Conservation (phyloP, 92 coral and sea anemone species). For the Palythoa heliodiscus region DNA sequence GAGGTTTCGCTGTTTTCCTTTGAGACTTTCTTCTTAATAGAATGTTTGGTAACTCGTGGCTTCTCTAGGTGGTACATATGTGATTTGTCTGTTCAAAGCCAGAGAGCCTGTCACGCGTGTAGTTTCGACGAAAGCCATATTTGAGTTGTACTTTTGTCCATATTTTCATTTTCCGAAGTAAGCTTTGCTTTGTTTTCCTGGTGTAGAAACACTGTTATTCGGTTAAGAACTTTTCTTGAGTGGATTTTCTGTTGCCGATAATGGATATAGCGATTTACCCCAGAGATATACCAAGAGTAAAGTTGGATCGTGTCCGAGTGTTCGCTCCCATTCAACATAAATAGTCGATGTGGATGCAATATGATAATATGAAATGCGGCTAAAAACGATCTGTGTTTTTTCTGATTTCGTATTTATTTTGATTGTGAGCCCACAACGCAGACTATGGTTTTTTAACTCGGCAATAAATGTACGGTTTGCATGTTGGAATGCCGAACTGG, state of each 20-base stretch:
- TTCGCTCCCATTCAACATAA: slow-evolving; percentile 34
- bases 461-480: background rate
- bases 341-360: slow-evolving; percentile 52
- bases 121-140: slow-evolving; percentile 77
- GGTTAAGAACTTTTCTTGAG: background rate
- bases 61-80: slow-evolving; percentile 69
- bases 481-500: background rate
- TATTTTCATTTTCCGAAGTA: slow-evolving; percentile 59
- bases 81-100: slow-evolving; percentile 60
- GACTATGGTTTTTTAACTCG: background rate
- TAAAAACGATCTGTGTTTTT: slow-evolving; percentile 30
- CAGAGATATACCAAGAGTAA: slow-evolving; percentile 6
- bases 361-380: slow-evolving; percentile 48
- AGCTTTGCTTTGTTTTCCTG: slow-evolving; percentile 48
- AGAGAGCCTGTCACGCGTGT: slow-evolving; percentile 86
- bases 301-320: background rate
- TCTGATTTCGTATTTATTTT: slow-evolving; percentile 48
- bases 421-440: slow-evolving; percentile 7
- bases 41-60: slow-evolving; percentile 63
- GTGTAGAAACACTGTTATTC: slow-evolving; percentile 48
- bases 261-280: background rate
- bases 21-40: slow-evolving; percentile 31
- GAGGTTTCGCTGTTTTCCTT: slow-evolving; percentile 38
- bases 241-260: slow-evolving; percentile 1
- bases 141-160: slow-evolving; percentile 60